Conservation (phyloP, 2,113 vertebrate species). For the Eudyptes chrysolophus region DNA sequence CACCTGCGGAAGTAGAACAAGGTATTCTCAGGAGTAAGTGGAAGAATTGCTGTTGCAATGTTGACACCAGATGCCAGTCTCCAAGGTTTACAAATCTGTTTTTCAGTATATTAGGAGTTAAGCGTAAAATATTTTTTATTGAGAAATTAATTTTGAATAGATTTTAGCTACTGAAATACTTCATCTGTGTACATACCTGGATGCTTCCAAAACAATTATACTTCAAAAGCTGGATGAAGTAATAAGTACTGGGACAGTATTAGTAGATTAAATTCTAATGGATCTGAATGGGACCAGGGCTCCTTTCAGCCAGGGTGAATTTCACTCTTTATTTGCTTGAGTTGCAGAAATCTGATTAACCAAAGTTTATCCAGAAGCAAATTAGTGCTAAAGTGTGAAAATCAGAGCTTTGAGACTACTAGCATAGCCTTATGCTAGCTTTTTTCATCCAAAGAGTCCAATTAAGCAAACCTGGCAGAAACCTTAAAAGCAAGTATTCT, state of each 20-base stretch:
- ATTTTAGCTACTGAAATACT: not conserved
- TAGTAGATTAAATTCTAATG: not conserved
- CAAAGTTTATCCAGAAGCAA: constrained; percentile 8
- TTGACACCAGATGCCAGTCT: not conserved
- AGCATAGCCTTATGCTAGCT: not conserved
- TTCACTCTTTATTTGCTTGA: not conserved
- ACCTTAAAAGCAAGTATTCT: not conserved
- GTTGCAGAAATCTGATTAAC: constrained; percentile 26
- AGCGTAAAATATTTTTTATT: not conserved
- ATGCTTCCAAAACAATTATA: not conserved
- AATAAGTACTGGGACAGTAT: not conserved
- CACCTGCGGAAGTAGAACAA: not conserved
- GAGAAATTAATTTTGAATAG: not conserved
- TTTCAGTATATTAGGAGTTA: not conserved
- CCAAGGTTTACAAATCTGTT: not conserved
- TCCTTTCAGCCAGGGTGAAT: not conserved
- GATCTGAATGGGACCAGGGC: not conserved
- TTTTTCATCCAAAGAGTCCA: not conserved
- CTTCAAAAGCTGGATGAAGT: not conserved
- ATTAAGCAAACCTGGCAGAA: constrained; percentile 3
- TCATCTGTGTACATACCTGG: not conserved
- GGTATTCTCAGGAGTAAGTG: not conserved
- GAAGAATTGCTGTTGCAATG: not conserved
- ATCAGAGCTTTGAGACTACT: not conserved
- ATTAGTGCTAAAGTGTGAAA: constrained; percentile 17